Conservation (phyloP, 1,140 invertebrate species). For the Chelonus insularis region DNA sequence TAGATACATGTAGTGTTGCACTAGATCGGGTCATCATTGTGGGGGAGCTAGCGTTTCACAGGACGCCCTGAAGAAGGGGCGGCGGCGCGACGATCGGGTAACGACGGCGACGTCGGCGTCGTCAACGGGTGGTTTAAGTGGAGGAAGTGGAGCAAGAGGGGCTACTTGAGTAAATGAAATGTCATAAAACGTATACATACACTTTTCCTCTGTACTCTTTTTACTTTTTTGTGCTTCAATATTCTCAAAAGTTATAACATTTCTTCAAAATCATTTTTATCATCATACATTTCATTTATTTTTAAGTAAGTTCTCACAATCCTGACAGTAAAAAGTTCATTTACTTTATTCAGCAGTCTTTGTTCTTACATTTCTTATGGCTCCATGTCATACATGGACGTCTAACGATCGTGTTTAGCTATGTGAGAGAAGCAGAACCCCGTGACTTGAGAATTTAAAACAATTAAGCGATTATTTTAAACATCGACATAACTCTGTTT, state of each 20-base stretch:
- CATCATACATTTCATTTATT: too few species aligned
- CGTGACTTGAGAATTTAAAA: background rate
- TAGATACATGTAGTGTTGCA: conserved; percentile 1
- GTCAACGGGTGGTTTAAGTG: conserved; percentile 6
- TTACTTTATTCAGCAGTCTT: too few species aligned
- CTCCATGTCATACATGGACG: conserved; percentile 11
- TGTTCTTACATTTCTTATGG: conserved; percentile 8
- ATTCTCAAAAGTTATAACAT: too few species aligned
- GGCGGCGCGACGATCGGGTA: conserved; percentile 21
- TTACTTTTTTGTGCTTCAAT: too few species aligned
- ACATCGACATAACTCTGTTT: background rate
- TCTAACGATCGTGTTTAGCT: background rate
- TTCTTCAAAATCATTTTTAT: too few species aligned
- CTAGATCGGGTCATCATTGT: conserved; percentile 8
- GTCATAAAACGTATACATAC: conserved; percentile 28
- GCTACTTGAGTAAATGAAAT: conserved; percentile 19
- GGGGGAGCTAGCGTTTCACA: conserved; percentile 9
- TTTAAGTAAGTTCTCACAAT: too few species aligned
- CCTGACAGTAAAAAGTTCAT: too few species aligned
- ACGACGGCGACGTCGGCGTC: conserved; percentile 19
- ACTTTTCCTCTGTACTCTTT: conserved; percentile 10
- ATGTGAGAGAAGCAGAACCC: background rate
- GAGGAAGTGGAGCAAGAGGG: background rate
- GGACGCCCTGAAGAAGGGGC: conserved; percentile 21
- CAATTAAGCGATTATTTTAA: background rate